These are phyloP conservation scores for Colletes collaris DNA, from an alignment of 2,888 invertebrate species.

Conservation along the genomic window DNA sequence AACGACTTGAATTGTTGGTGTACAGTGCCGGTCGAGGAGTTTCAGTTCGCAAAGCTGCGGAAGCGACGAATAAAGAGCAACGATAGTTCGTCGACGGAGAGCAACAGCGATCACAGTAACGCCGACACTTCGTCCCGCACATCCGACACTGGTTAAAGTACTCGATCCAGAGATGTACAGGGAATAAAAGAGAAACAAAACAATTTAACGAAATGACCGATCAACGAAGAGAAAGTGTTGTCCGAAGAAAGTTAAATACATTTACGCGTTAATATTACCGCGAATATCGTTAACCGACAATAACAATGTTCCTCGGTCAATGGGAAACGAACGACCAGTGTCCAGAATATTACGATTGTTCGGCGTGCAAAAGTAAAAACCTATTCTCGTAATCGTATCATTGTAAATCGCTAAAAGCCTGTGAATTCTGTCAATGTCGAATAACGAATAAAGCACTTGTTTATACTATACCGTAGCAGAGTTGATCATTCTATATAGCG, in stretches of 20 bases:
- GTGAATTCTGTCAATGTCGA: constrained; percentile 59
- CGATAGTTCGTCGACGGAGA: constrained; percentile 82
- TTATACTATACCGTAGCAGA: constrained; percentile 60
- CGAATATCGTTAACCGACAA: constrained; percentile 38
- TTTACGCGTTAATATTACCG: constrained; percentile 18
- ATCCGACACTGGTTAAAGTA: constrained; percentile 77
- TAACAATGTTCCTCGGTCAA: constrained; percentile 25
- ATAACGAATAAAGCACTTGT: constrained; percentile 61
- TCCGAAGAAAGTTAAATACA: not conserved
- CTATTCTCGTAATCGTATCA: constrained; percentile 28
- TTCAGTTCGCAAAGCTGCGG: constrained; percentile 82
- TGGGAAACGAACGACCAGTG: not conserved
- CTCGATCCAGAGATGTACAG: constrained; percentile 30
- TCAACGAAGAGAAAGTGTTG: constrained; percentile 5
- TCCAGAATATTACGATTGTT: not conserved
- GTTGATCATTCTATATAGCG: constrained; percentile 58
- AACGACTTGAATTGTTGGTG: constrained; percentile 73
- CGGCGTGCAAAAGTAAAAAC: constrained; percentile 4
- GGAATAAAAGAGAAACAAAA: not conserved
- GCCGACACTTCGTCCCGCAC: constrained; percentile 80
- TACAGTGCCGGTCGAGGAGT: constrained; percentile 82
- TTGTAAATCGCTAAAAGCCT: constrained; percentile 50
- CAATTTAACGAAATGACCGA: not conserved
- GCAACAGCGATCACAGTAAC: constrained; percentile 81
- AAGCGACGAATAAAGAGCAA: constrained; percentile 80